These are phyloP conservation scores for Anastrepha ludens DNA, from an alignment of 1,140 invertebrate species.

Conservation along the genomic window DNA sequence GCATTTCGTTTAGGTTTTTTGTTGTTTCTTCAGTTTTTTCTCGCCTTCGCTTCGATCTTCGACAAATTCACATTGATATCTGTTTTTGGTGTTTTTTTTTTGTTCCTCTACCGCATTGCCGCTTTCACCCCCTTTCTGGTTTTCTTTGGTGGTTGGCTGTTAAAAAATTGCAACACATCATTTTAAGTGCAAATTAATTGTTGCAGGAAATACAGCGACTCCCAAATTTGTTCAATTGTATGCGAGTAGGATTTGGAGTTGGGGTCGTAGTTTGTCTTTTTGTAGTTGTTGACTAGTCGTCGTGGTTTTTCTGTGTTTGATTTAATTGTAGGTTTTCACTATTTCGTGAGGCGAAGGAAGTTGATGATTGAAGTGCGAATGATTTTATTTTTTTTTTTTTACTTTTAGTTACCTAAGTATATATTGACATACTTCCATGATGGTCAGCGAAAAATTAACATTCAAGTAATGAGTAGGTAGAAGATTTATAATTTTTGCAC, in stretches of 20 bases:
- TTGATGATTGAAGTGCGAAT: neutral
- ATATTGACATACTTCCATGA: too few relatives aligned
- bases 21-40: neutral
- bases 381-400: neutral
- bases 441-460: too few relatives aligned
- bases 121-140: neutral
- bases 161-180: conserved; percentile 9
- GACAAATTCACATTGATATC: conserved; percentile 16
- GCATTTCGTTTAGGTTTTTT: neutral
- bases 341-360: neutral
- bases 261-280: neutral
- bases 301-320: neutral
- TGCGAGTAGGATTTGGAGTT: neutral
- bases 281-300: neutral
- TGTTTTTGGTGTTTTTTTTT: neutral
- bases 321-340: conserved; percentile 13
- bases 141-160: neutral
- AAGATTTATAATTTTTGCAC: too few relatives aligned
- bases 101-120: neutral
- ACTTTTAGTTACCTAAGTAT: too few relatives aligned
- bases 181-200: conserved; percentile 32
- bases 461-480: too few relatives aligned
- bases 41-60: conserved; percentile 11
- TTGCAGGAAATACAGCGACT: neutral
- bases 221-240: neutral